A percentile compares a stretch with the other conserved stretches of the same genome.
Evolutionary conservation across 2,888 invertebrate genomes (phyloP).

Genomic region (Thymelicus acteon): DNA sequence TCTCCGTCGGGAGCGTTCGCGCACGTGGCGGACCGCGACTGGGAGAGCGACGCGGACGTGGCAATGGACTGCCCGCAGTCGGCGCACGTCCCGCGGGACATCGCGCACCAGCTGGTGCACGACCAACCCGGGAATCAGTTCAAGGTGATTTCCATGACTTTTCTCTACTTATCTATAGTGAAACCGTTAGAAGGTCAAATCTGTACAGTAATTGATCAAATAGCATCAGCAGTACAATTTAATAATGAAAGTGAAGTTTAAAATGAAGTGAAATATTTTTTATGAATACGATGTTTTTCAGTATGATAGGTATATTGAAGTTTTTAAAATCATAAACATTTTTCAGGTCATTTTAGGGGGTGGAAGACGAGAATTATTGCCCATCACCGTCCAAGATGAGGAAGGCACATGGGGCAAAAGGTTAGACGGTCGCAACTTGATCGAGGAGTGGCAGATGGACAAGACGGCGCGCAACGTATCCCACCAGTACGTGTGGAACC

Average conservation of each 20-base stretch:
- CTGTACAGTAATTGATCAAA: too few relatives aligned
- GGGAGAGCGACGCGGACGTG: constrained; percentile 88
- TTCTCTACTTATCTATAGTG: too few relatives aligned
- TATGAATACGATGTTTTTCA: too few relatives aligned
- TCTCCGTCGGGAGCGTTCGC: constrained; percentile 88
- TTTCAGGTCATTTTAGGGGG: constrained; percentile 89
- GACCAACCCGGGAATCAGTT: constrained; percentile 87
- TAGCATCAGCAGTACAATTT: too few relatives aligned
- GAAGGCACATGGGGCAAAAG: constrained; percentile 75
- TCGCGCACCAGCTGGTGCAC: constrained; percentile 88
- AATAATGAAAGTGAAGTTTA: too few relatives aligned
- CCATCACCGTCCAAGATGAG: constrained; percentile 79
- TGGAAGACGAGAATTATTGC: constrained; percentile 87
- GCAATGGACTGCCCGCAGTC: constrained; percentile 63
- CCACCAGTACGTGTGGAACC: constrained; percentile 84
- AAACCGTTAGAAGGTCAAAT: too few relatives aligned
- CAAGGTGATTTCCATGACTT: constrained; percentile 69
- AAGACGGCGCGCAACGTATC: constrained; percentile 65
- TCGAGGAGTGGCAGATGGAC: constrained; percentile 86
- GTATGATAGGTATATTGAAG: too few relatives aligned
- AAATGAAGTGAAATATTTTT: too few relatives aligned
- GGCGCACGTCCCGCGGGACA: constrained; percentile 77
- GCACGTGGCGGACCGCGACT: constrained; percentile 87
- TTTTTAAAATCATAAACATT: background rate
- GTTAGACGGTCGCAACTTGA: constrained; percentile 86